Evolutionary conservation across 2,888 invertebrate species (phyloP), one percentile per base, ranked within the genome.

Genomic region (Nephrocerus scutellatus): DNA sequence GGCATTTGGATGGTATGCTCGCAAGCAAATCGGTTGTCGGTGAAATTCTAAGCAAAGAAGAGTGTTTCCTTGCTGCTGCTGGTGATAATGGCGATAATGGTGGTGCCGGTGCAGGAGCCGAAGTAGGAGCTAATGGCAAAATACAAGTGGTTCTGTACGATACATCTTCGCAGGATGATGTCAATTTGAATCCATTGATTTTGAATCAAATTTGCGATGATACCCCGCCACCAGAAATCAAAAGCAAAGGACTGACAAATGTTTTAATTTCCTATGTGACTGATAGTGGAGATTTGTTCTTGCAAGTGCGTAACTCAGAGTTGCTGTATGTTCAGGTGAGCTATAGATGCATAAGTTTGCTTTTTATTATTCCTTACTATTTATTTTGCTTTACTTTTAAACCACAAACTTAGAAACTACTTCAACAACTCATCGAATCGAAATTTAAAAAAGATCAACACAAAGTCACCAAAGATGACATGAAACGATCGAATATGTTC

Each of bases 61-160:
- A 51, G 10, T 59, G 62, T 16, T 57, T 56, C 12, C 52, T 49
- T 13, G 50, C 53, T 3, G 36, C 37, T 5, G 54, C 53, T 2
- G 53, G 52, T 6, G 29, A 41, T 5, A n/a, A n/a, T n/a, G n/a
- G n/a, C n/a, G 21, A 31, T 10, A 29, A 33, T 23, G 5, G 14
- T 4, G 31, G 26, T 5, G 14, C n/a, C 10, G n/a, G 28, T 46
- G 0, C 51, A 53, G 30, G 56, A 54, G 3, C 41, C 10, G 43
- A 44, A 9, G 41, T 46, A 5, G 48, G 48, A 21, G 46, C 35
- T 14, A 46, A 48, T 10, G 55, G 55, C 3, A 64, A 70, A 48
- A 72, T 77, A 19, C 73, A 74, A 30, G 72, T 77, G 34, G 72
- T 76, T 21, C 71, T 83, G 36, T 81, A 73, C 59, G 81, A 82